Evolutionary conservation across 2,113 vertebrate genomes (phyloP).

Genomic region (Globicephala melas): DNA sequence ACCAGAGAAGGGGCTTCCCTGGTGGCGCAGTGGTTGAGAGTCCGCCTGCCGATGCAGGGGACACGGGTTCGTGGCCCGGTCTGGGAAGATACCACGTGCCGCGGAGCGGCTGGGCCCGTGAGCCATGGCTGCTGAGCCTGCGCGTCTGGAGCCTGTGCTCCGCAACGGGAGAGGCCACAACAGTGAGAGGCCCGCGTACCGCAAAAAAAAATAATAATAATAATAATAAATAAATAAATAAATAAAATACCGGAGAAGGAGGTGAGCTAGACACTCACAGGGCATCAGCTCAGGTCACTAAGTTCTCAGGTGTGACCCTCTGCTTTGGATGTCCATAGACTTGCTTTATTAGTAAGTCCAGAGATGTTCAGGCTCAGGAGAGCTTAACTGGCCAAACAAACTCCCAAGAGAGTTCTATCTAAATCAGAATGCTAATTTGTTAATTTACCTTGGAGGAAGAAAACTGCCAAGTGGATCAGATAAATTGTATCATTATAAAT

Average conservation of each 20-base stretch:
- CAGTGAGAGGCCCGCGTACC: too few relatives aligned
- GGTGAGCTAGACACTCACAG: not conserved
- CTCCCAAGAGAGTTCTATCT: not conserved
- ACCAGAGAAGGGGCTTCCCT: too few relatives aligned
- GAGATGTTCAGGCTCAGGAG: not conserved
- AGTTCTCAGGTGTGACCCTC: not conserved
- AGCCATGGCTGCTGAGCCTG: too few relatives aligned
- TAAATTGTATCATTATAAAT: conserved; percentile 14
- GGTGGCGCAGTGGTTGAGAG: too few relatives aligned
- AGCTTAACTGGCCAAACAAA: not conserved
- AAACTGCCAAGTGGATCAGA: not conserved
- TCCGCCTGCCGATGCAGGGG: too few relatives aligned
- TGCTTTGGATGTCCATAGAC: not conserved
- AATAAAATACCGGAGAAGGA: not conserved
- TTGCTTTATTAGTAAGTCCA: not conserved
- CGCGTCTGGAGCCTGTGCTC: too few relatives aligned
- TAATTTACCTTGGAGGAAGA: conserved; percentile 20
- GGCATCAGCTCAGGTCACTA: not conserved
- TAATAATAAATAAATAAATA: too few relatives aligned
- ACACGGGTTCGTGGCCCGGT: too few relatives aligned
- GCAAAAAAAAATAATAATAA: too few relatives aligned
- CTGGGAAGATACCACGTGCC: too few relatives aligned
- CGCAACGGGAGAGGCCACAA: too few relatives aligned
- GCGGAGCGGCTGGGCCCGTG: too few relatives aligned
- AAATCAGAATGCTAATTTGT: conserved; percentile 44